A percentile compares a stretch with the other conserved stretches of the same genome.
Evolutionary conservation across 2,113 vertebrate species (phyloP).

Genomic region (Cygnus buccinator): DNA sequence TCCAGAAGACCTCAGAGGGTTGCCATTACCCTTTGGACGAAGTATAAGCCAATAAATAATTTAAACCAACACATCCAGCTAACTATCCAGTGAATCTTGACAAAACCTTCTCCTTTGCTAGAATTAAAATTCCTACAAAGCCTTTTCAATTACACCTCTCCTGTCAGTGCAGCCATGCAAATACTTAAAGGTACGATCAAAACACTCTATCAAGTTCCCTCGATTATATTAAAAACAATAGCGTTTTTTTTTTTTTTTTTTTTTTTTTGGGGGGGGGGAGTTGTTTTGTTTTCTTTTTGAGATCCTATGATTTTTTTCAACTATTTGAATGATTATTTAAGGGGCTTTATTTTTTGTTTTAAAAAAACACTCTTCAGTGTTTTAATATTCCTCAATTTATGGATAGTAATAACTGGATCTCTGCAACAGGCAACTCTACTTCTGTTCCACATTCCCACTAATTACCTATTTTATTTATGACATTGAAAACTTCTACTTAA

Average conservation of each 20-base stretch:
- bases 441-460: neutral
- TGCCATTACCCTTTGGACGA: neutral
- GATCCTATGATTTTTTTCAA: neutral
- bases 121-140: neutral
- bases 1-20: neutral
- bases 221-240: neutral
- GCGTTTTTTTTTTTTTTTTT: neutral
- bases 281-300: too few relatives aligned
- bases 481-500: neutral
- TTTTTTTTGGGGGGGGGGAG: neutral
- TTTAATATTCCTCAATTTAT: neutral
- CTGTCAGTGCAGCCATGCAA: neutral
- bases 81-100: neutral
- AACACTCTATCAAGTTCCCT: neutral
- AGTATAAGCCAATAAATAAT: neutral
- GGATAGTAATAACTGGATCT: neutral
- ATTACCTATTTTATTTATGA: neutral
- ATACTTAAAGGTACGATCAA: neutral
- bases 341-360: neutral
- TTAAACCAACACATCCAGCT: neutral
- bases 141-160: neutral
- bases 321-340: neutral
- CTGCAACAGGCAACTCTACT: neutral
- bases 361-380: neutral
- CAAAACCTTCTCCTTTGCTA: neutral